Percentiles rank a stretch among this genome's conserved stretches.
These are phyloP conservation scores for Hecatera dysodea DNA, from an alignment of 2,888 invertebrate genomes.

Conservation along the genomic window DNA sequence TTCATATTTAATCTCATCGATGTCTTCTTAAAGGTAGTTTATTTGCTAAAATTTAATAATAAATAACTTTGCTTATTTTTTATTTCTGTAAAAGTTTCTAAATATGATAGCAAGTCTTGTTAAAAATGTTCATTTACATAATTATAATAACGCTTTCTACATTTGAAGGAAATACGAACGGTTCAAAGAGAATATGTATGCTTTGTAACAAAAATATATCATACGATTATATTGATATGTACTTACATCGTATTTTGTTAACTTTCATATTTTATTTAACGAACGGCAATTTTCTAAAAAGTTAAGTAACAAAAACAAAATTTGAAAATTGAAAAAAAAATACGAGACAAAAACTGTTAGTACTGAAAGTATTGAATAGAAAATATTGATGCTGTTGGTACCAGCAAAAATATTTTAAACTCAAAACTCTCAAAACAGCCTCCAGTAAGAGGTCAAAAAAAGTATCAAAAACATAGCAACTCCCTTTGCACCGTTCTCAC, in stretches of 20 bases:
- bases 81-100: slow-evolving; percentile 51
- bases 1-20: slow-evolving; percentile 35
- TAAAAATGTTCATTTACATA: slow-evolving; percentile 64
- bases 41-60: slow-evolving; percentile 40
- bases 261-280: slow-evolving; percentile 66
- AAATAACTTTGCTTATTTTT: slow-evolving; percentile 35
- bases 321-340: slow-evolving; percentile 55
- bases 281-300: slow-evolving; percentile 48
- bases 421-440: slow-evolving; percentile 17
- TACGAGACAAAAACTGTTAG: slow-evolving; percentile 53
- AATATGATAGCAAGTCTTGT: slow-evolving; percentile 72
- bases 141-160: slow-evolving; percentile 56
- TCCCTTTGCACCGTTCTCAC: slow-evolving; percentile 51
- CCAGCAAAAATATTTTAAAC: slow-evolving; percentile 15
- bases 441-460: background rate
- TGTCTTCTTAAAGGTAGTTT: slow-evolving; percentile 11
- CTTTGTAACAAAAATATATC: slow-evolving; percentile 62
- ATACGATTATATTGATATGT: slow-evolving; percentile 75
- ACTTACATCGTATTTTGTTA: slow-evolving; percentile 73
- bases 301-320: slow-evolving; percentile 63
- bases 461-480: slow-evolving; percentile 62
- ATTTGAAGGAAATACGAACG: slow-evolving; percentile 61
- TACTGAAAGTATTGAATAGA: slow-evolving; percentile 27
- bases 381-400: slow-evolving; percentile 2
- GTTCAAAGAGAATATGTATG: slow-evolving; percentile 71